These are phyloP conservation scores for Halictus rubicundus DNA, from an alignment of 1,140 invertebrate species.

Conservation along the genomic window DNA sequence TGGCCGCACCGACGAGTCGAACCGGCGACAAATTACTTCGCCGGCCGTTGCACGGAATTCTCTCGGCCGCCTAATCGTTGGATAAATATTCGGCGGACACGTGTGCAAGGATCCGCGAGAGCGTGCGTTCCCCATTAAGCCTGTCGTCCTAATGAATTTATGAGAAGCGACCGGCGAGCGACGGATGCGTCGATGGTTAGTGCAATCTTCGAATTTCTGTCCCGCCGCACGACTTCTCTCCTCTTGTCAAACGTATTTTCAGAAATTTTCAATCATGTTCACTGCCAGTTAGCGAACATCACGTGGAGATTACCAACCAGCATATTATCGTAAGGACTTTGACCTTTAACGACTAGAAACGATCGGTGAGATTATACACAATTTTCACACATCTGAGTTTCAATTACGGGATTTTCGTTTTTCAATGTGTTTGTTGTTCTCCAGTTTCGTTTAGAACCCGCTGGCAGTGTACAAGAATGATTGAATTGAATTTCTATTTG, in stretches of 20 bases:
- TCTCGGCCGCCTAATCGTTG: conserved; percentile 46
- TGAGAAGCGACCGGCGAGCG: not conserved
- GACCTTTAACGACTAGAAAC: too few relatives aligned
- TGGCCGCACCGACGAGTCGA: conserved; percentile 5
- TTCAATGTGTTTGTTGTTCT: too few relatives aligned
- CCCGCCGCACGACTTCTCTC: not conserved
- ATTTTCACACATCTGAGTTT: too few relatives aligned
- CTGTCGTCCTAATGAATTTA: conserved; percentile 48
- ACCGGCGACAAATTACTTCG: conserved; percentile 41
- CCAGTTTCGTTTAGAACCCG: too few relatives aligned
- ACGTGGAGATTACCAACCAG: too few relatives aligned
- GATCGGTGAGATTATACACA: too few relatives aligned
- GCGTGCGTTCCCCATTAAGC: conserved; percentile 51
- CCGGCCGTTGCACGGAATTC: conserved; percentile 35
- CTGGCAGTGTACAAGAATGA: too few relatives aligned
- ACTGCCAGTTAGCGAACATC: too few relatives aligned
- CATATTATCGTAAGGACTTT: too few relatives aligned
- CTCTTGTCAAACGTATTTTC: not conserved
- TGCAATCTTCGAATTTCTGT: not conserved
- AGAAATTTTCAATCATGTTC: too few relatives aligned
- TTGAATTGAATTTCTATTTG: too few relatives aligned
- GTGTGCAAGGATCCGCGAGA: conserved; percentile 39
- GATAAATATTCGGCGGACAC: conserved; percentile 51
- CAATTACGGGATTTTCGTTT: too few relatives aligned
- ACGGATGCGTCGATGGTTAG: not conserved